Evolutionary conservation across 2,888 invertebrate species (phyloP), one percentile per base, ranked within the genome.

Genomic region (Cheilosia vulpina): DNA sequence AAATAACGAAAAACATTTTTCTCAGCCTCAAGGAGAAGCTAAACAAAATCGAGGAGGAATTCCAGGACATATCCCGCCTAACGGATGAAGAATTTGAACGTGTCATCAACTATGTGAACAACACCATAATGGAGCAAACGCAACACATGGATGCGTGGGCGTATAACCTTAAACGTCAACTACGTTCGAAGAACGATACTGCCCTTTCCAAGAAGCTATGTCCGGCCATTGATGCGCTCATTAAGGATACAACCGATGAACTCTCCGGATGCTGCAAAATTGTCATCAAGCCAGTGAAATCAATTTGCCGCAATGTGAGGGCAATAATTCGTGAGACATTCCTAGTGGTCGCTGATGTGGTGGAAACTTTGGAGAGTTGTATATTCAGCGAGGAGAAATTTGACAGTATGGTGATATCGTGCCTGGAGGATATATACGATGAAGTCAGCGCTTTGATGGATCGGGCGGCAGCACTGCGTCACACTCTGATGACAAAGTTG

Each of bases 191-290:
- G 4, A 89, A 89, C 79, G 87, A 89, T 34, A 87, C 88, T 4
- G 75, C 87, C 17, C 38, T 88, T 15, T 89, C 89, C 72, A 88
- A 75, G 57, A 84, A 87, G 4, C 73, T 87, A 5, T 90, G 90
- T 68, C 87, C 88, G 38, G 87, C 88, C 0, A 82, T 90, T 47
- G 90, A 90, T 47, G 85, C 87, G 0, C 88, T 90, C 19, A 88
- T 90, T 31, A 78, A 87, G 9, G 81, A 88, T 3, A 89, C 89
- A 34, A 84, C 88, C 1, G 72, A 84, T 4, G 88, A 90, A 57
- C 73, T 90, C 15, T 88, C 88, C 4, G 87, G 85, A 7, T 90
- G 90, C 34, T 90, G 90, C 68, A 90, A 89, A 79, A 89, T 90
- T 17, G 89, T 88, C 0, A 89, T 90, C 53, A 90, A 88, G 47